phyloP scores from a whole-genome alignment of 2,888 invertebrate genomes.

The Watsonalla cultraria region DNA sequence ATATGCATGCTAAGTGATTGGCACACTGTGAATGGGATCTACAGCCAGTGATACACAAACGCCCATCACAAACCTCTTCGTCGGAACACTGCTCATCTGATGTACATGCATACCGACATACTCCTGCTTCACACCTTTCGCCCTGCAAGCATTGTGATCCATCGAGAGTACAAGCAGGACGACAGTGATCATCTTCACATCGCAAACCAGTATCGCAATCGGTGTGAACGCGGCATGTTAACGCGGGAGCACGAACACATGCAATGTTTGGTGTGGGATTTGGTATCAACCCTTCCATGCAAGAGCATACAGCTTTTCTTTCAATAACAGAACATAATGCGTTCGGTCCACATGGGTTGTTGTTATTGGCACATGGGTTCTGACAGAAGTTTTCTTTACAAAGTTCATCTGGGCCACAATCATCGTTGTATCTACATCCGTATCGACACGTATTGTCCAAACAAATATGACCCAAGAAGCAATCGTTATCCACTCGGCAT shows the following conservation, averaged over 20 bases:
- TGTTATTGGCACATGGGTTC: slow-evolving; percentile 83
- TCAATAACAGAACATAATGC: slow-evolving; percentile 88
- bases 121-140: slow-evolving; percentile 86
- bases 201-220: slow-evolving; percentile 85
- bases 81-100: slow-evolving; percentile 91
- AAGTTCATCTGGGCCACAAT: slow-evolving; percentile 90
- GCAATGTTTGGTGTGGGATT: slow-evolving; percentile 93
- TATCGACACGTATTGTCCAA: slow-evolving; percentile 90
- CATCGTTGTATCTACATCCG: slow-evolving; percentile 92
- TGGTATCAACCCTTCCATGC: slow-evolving; percentile 87
- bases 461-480: slow-evolving; percentile 94
- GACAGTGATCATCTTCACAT: slow-evolving; percentile 86
- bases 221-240: slow-evolving; percentile 86
- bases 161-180: slow-evolving; percentile 87
- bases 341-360: slow-evolving; percentile 91
- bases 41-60: slow-evolving; percentile 89
- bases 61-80: slow-evolving; percentile 91
- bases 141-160: slow-evolving; percentile 86
- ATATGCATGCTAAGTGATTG: slow-evolving; percentile 83
- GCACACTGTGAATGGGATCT: slow-evolving; percentile 89
- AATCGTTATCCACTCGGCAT: slow-evolving; percentile 94
- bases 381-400: slow-evolving; percentile 89
- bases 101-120: slow-evolving; percentile 90
- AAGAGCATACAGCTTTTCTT: slow-evolving; percentile 89
- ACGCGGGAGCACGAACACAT: slow-evolving; percentile 88